Evolutionary conservation across 2,888 invertebrate species (phyloP), one percentile per base, ranked within the genome.

Genomic region (Drosophila pseudotalamancana): DNA sequence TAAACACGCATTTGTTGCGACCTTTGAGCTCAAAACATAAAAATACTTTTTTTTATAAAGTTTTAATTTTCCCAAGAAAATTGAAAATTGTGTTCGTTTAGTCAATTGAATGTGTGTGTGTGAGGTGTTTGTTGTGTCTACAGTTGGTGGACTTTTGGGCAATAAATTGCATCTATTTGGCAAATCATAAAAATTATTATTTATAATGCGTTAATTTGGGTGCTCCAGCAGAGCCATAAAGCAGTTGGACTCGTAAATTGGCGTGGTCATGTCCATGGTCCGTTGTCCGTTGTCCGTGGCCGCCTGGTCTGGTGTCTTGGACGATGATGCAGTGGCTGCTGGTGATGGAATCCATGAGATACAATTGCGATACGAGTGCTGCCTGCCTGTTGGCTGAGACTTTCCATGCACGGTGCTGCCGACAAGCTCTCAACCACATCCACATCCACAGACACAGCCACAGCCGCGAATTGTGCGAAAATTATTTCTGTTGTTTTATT

Each of bases 141-240:
- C n/a, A 14, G 51, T 29, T 55, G 16, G 18, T 29, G 49, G 49
- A 55, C 50, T 45, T 61, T 59, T 39, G 49, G 46, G 43, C 49
- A 62, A 76, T 64, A 77, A 74, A 77, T 81, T 74, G 62, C 72
- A 59, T 66, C 48, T 68, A 55, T 66, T 68, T 64, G 63, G 57
- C 69, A 77, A 73, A 77, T 77, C 83, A 76, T 87, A 87, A 87
- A 88, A 87, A 77, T 77, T 81, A 85, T 83, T 87, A 87, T 87
- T 88, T 88, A 87, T 80, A 77, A 83, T 68, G 72, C 79, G 75
- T 77, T 73, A 77, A 82, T 77, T 77, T 77, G 60, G 69, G 62
- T 71, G 70, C 70, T 76, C 62, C 43, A 63, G 65, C 67, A 62
- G 64, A 65, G 74, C 76, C 77, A 79, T 83, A 85, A 81, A 83